Conservation (phyloP, 1,140 invertebrate species). For the Euwallacea similis region DNA sequence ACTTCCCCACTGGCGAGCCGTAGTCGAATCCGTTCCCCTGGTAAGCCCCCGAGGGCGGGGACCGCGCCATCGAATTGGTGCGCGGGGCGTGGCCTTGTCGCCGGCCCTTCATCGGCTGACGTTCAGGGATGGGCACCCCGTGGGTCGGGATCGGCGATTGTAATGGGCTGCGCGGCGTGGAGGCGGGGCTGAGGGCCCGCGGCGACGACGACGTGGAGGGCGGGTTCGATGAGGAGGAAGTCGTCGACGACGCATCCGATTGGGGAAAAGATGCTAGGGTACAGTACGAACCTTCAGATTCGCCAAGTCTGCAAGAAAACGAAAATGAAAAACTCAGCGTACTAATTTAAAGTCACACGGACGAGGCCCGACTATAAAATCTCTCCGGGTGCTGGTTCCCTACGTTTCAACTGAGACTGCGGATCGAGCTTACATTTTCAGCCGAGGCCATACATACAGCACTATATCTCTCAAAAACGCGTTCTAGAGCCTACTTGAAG, state of each 20-base stretch:
- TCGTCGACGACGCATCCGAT: slow-evolving; percentile 44
- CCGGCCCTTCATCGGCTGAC: slow-evolving; percentile 8
- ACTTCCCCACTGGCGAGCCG: slow-evolving; percentile 36
- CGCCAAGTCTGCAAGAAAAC: slow-evolving; percentile 48
- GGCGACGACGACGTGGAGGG: slow-evolving; percentile 48
- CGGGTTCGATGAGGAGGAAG: slow-evolving; percentile 42
- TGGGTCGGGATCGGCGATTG: slow-evolving; percentile 24
- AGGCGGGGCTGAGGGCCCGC: slow-evolving; percentile 45
- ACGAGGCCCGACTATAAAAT: too few species aligned
- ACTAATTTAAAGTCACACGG: too few species aligned
- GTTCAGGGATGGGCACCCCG: background rate
- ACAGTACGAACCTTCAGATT: slow-evolving; percentile 55
- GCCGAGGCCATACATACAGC: too few species aligned
- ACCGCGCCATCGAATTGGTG: slow-evolving; percentile 10
- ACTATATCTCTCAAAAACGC: too few species aligned
- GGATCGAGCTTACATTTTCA: too few species aligned
- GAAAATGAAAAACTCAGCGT: too few species aligned
- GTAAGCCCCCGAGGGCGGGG: slow-evolving; percentile 15
- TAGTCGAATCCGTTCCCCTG: slow-evolving; percentile 35
- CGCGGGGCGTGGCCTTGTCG: slow-evolving; percentile 18
- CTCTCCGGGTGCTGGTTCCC: too few species aligned
- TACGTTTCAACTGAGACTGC: too few species aligned
- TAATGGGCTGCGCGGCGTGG: slow-evolving; percentile 25
- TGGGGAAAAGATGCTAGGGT: slow-evolving; percentile 52
- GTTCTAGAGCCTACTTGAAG: too few species aligned